Evolutionary conservation across 1,140 invertebrate genomes (phyloP).

Genomic region (Rhopalosiphum padi): DNA sequence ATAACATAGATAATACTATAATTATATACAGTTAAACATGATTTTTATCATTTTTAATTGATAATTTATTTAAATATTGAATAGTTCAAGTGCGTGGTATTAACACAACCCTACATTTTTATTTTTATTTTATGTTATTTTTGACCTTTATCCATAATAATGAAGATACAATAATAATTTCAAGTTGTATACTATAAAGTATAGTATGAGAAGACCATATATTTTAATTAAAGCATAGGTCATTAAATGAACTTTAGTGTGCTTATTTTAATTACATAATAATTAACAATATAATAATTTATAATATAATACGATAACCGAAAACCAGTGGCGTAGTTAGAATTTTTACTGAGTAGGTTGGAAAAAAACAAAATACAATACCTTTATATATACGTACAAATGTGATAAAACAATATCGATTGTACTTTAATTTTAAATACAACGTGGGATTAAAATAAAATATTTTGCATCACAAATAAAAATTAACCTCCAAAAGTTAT

Average conservation of each 20-base stretch:
- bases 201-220: background rate
- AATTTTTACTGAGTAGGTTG: background rate
- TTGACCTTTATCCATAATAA: background rate
- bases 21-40: background rate
- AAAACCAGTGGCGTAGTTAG: background rate
- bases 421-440: background rate
- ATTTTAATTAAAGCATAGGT: background rate
- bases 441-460: too few relatives aligned
- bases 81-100: background rate
- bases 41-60: background rate
- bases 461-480: too few relatives aligned
- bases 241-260: constrained; percentile 16
- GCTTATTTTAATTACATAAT: background rate
- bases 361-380: background rate
- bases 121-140: background rate
- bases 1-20: background rate
- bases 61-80: background rate
- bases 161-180: background rate
- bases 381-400: background rate
- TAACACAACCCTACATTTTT: background rate
- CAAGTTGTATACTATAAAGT: background rate
- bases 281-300: constrained; percentile 7
- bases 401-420: background rate
- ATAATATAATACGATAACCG: background rate
- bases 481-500: too few relatives aligned